A percentile compares a stretch with the other conserved stretches of the same genome.
Evolutionary conservation across 2,888 invertebrate species (phyloP).

Genomic region (Tachina fera): DNA sequence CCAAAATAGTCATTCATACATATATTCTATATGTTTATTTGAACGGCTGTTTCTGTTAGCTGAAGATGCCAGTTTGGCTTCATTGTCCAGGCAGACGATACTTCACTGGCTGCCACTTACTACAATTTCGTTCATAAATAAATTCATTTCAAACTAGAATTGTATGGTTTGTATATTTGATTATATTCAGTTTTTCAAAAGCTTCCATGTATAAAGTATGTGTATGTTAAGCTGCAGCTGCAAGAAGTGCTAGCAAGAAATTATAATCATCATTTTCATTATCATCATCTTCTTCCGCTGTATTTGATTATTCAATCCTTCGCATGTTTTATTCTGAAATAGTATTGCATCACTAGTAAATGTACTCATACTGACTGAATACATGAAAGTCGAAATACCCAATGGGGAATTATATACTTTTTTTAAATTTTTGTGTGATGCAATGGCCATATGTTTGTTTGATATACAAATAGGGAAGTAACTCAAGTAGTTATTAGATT

Average conservation of each 20-base stretch:
- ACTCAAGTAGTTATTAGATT: too few species aligned
- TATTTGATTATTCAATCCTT: slow-evolving; percentile 51
- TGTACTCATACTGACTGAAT: not conserved
- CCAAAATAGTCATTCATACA: slow-evolving; percentile 31
- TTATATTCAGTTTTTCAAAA: slow-evolving; percentile 34
- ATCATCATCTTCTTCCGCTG: slow-evolving; percentile 41
- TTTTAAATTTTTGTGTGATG: too few species aligned
- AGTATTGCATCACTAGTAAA: slow-evolving; percentile 33
- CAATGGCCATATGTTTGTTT: too few species aligned
- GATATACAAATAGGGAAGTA: too few species aligned
- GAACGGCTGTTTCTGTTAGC: slow-evolving; percentile 7
- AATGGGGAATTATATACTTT: not conserved
- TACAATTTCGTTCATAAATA: slow-evolving; percentile 68
- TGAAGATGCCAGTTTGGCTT: slow-evolving; percentile 49
- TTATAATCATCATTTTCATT: slow-evolving; percentile 45
- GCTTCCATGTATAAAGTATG: slow-evolving; percentile 19
- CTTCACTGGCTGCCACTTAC: slow-evolving; percentile 67
- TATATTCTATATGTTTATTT: slow-evolving; percentile 6
- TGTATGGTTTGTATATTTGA: slow-evolving; percentile 53
- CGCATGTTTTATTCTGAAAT: slow-evolving; percentile 7
- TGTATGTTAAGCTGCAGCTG: slow-evolving; percentile 57
- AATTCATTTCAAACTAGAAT: slow-evolving; percentile 45
- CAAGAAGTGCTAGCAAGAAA: slow-evolving; percentile 55
- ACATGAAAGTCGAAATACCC: not conserved
- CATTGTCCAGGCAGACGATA: slow-evolving; percentile 54